A percentile compares a stretch with the other conserved stretches of the same genome.
Conservation (phyloP, 2,797 vertebrate genomes). For the Phoxinus dragarum region DNA sequence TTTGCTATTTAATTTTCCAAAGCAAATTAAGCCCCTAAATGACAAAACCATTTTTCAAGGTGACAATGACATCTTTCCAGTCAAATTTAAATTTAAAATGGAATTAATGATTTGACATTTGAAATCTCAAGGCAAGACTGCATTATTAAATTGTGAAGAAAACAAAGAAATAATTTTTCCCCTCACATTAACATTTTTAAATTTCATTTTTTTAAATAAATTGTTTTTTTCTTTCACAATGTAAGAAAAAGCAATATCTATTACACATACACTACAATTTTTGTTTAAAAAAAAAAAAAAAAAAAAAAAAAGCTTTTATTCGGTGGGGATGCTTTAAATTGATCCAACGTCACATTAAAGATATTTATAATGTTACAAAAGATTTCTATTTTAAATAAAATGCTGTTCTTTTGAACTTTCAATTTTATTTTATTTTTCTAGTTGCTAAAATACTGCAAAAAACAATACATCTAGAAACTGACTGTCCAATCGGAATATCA, state of each 20-base stretch:
- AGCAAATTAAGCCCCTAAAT: neutral
- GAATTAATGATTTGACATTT: neutral
- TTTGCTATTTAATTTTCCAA: neutral
- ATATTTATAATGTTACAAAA: too few species aligned
- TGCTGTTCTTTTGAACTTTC: too few species aligned
- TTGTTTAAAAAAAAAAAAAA: too few species aligned
- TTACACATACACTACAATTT: too few species aligned
- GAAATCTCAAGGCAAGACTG: neutral
- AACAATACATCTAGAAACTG: neutral
- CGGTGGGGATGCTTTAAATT: too few species aligned
- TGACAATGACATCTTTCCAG: neutral
- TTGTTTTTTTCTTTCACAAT: neutral
- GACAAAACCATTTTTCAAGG: neutral
- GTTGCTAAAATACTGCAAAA: neutral
- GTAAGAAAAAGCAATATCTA: too few species aligned
- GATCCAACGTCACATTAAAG: too few species aligned
- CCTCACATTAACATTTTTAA: neutral
- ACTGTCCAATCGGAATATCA: neutral
- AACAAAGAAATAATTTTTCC: neutral
- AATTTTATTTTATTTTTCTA: neutral
- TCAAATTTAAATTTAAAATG: neutral
- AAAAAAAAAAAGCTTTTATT: too few species aligned
- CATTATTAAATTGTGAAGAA: neutral
- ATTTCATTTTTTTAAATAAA: neutral
- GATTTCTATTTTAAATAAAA: too few species aligned